A percentile compares a stretch with the other conserved stretches of the same genome.
phyloP scores from a whole-genome alignment of 2,113 vertebrate species.

The Elephas maximus region DNA sequence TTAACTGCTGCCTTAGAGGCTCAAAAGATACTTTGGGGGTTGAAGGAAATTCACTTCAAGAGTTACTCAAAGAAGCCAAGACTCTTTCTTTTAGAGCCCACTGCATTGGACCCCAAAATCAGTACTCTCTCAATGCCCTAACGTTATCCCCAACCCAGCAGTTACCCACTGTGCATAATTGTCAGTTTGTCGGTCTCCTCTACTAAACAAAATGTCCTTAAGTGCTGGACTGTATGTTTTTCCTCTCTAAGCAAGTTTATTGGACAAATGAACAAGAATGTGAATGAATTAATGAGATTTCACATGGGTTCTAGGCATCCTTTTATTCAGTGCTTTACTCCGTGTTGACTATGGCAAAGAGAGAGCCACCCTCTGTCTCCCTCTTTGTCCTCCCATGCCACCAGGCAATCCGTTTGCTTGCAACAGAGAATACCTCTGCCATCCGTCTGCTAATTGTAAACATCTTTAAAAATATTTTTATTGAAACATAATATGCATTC shows the following conservation, averaged over 20 bases:
- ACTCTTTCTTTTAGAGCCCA: not conserved
- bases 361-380: not conserved
- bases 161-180: rapidly evolving
- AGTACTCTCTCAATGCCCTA: not conserved
- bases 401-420: not conserved
- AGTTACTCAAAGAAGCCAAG: not conserved
- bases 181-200: not conserved
- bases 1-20: not conserved
- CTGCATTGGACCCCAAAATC: not conserved
- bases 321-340: not conserved
- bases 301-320: not conserved
- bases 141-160: not conserved
- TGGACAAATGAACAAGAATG: not conserved
- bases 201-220: not conserved
- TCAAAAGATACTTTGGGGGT: not conserved
- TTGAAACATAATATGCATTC: not conserved
- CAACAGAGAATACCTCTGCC: not conserved
- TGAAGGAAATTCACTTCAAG: not conserved
- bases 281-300: not conserved
- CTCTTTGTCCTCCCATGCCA: not conserved
- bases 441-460: not conserved
- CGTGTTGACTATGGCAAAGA: not conserved
- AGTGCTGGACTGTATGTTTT: not conserved
- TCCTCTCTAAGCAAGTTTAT: not conserved
- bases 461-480: not conserved